Evolutionary conservation across 2,113 vertebrate species (phyloP).

Genomic region (Illadopsis cleaveri): DNA sequence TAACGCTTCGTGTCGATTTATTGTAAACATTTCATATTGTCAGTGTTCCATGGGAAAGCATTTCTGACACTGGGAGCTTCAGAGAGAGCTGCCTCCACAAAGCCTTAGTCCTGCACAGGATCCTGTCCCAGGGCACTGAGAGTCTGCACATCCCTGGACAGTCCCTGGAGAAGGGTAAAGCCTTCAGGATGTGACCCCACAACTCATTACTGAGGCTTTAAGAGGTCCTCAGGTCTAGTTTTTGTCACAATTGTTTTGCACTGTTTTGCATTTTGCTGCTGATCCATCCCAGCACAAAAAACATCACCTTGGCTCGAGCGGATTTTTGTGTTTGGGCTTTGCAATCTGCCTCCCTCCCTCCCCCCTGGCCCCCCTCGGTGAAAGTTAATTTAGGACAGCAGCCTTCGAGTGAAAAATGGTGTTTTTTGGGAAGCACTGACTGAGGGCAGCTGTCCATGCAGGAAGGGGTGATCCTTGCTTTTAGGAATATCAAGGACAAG

Average conservation of each 20-base stretch:
- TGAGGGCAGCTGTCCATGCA: background rate
- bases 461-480: background rate
- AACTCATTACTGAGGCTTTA: background rate
- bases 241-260: background rate
- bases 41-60: background rate
- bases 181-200: background rate
- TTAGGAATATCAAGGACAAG: background rate
- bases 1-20: accelerated
- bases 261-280: background rate
- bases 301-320: background rate
- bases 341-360: background rate
- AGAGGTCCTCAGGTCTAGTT: background rate
- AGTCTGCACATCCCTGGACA: background rate
- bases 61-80: accelerated
- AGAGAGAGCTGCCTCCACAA: background rate
- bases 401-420: background rate
- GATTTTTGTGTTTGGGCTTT: background rate
- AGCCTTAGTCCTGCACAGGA: background rate
- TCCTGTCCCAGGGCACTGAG: background rate
- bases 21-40: background rate
- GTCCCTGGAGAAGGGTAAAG: background rate
- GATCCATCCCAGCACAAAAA: background rate
- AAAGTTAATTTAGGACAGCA: background rate
- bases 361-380: background rate
- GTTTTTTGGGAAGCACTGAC: background rate